Conservation (phyloP, 53 echinoderm and acorn worm genomes). For the Paracentrotus lividus region DNA sequence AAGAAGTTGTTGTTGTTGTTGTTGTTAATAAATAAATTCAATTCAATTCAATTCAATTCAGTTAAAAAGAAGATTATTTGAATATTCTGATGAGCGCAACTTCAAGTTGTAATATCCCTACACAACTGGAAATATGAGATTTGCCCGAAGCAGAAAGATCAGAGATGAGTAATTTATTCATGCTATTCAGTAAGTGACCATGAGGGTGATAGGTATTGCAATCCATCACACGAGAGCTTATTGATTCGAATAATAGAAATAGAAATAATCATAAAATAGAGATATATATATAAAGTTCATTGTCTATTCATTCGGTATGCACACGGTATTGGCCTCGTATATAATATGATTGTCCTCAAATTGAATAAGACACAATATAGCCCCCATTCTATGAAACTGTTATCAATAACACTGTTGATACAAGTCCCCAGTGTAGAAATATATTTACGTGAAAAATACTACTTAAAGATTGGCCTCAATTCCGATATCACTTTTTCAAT, state of each 20-base stretch:
- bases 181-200: constrained; percentile 34
- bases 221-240: constrained; percentile 7
- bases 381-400: neutral
- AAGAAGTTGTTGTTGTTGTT: too few species aligned
- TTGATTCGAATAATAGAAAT: neutral
- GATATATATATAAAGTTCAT: neutral
- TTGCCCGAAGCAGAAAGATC: neutral
- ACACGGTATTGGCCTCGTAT: neutral
- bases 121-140: neutral
- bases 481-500: too few species aligned
- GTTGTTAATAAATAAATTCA: too few species aligned
- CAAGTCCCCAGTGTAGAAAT: too few species aligned
- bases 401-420: neutral
- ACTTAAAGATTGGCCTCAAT: too few species aligned
- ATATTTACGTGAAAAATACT: too few species aligned
- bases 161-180: neutral
- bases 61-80: too few species aligned
- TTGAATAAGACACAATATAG: neutral
- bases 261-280: neutral
- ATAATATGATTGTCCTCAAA: neutral
- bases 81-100: too few species aligned
- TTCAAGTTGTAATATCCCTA: too few species aligned
- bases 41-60: too few species aligned
- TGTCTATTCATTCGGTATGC: neutral
- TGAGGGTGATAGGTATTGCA: neutral